Percentiles rank a stretch among this genome's conserved stretches.
These are phyloP conservation scores for Calidris pygmaea DNA, from an alignment of 2,113 vertebrate genomes.

Conservation along the genomic window DNA sequence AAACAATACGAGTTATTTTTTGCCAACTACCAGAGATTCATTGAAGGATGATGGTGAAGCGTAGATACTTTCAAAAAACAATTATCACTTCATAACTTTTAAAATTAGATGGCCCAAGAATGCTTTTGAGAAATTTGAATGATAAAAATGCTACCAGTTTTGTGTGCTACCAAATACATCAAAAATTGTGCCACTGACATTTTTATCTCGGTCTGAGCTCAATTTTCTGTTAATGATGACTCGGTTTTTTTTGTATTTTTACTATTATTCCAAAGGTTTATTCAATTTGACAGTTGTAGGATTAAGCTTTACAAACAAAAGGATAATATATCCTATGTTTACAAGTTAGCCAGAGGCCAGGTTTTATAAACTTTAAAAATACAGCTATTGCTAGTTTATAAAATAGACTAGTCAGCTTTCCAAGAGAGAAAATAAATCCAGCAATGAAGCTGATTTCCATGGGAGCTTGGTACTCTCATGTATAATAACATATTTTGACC, in stretches of 20 bases:
- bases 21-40: not conserved
- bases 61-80: not conserved
- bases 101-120: not conserved
- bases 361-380: slow-evolving; percentile 68
- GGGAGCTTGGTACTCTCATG: not conserved
- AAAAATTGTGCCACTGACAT: not conserved
- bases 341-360: slow-evolving; percentile 55
- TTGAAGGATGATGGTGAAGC: not conserved
- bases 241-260: not conserved
- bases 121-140: slow-evolving; percentile 19
- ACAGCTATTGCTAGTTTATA: slow-evolving; percentile 57
- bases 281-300: slow-evolving; percentile 55
- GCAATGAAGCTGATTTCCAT: slow-evolving; percentile 38
- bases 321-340: slow-evolving; percentile 58
- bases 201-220: slow-evolving; percentile 27
- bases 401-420: slow-evolving; percentile 48
- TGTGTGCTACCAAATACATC: not conserved
- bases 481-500: slow-evolving; percentile 37
- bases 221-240: slow-evolving; percentile 42
- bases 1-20: not conserved
- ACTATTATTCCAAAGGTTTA: slow-evolving; percentile 55
- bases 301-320: slow-evolving; percentile 60
- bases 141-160: not conserved
- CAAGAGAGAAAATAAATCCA: slow-evolving; percentile 36
- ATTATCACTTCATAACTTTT: not conserved